Evolutionary conservation across 1,140 invertebrate genomes (phyloP).

Genomic region (Augochlora pura): DNA sequence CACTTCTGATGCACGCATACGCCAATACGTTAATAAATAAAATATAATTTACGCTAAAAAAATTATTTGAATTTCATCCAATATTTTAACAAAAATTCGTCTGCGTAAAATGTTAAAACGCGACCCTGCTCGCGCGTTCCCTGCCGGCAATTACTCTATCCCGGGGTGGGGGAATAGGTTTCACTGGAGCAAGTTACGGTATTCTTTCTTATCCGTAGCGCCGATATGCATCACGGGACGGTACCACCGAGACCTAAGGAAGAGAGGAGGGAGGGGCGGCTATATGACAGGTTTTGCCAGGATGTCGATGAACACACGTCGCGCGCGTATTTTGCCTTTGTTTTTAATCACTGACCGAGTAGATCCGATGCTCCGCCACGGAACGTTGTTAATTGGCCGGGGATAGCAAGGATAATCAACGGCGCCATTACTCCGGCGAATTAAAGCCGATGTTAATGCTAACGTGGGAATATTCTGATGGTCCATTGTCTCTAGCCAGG

Average conservation of each 20-base stretch:
- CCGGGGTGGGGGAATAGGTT: slow-evolving; percentile 25
- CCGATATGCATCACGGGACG: slow-evolving; percentile 26
- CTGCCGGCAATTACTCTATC: not conserved
- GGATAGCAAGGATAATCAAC: slow-evolving; percentile 53
- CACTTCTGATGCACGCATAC: too few species aligned
- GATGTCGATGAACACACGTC: slow-evolving; percentile 43
- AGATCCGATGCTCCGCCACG: slow-evolving; percentile 47
- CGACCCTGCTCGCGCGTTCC: too few species aligned
- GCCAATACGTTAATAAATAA: too few species aligned
- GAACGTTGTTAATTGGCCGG: slow-evolving; percentile 60
- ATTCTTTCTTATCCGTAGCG: slow-evolving; percentile 10
- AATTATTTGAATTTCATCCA: too few species aligned
- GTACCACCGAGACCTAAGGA: slow-evolving; percentile 11
- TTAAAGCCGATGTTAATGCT: slow-evolving; percentile 60
- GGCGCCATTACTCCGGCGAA: slow-evolving; percentile 51
- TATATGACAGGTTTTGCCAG: too few species aligned
- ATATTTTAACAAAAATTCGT: too few species aligned
- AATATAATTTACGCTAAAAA: too few species aligned
- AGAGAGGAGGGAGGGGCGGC: slow-evolving; percentile 17
- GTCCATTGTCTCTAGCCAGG: slow-evolving; percentile 43
- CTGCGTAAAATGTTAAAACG: too few species aligned
- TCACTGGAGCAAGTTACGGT: slow-evolving; percentile 37
- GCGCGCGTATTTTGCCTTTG: slow-evolving; percentile 51
- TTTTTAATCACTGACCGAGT: slow-evolving; percentile 59
- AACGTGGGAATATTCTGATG: slow-evolving; percentile 60